Evolutionary conservation across 1,140 invertebrate genomes (phyloP).

Genomic region (Drosophila baimaii): DNA sequence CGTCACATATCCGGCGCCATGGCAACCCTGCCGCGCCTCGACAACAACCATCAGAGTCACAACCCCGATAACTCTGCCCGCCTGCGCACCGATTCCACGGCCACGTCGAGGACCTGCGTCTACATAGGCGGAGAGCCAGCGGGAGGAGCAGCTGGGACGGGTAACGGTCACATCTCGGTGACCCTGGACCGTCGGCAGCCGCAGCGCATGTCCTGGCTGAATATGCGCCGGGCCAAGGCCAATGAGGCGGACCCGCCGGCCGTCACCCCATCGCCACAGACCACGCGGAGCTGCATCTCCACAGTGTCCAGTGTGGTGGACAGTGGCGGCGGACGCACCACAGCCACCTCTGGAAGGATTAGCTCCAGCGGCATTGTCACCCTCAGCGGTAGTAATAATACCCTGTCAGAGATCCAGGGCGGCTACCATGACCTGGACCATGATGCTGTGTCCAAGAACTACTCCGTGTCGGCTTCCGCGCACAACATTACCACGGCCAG

Average conservation of each 20-base stretch:
- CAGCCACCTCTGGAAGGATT: conserved; percentile 78
- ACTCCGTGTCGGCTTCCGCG: conserved; percentile 61
- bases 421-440: conserved; percentile 66
- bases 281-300: conserved; percentile 79
- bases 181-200: conserved; percentile 75
- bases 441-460: conserved; percentile 71
- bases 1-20: conserved; percentile 69
- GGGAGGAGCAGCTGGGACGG: conserved; percentile 10
- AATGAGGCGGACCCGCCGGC: conserved; percentile 53
- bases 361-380: conserved; percentile 80
- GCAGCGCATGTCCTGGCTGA: conserved; percentile 79
- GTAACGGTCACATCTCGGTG: conserved; percentile 36
- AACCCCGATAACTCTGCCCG: conserved; percentile 39
- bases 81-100: conserved; percentile 59
- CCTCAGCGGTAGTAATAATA: conserved; percentile 80
- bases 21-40: conserved; percentile 64
- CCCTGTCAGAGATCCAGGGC: conserved; percentile 74
- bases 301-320: conserved; percentile 77
- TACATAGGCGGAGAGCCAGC: conserved; percentile 65
- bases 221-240: conserved; percentile 74
- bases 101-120: conserved; percentile 70
- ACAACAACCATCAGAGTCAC: conserved; percentile 51
- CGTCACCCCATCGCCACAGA: conserved; percentile 79
- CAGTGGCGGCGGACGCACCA: conserved; percentile 75
- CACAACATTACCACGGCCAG: conserved; percentile 80